Percentiles rank a stretch among this genome's conserved stretches.
These are phyloP conservation scores for Vanessa atalanta DNA, from an alignment of 1,140 invertebrate species.

Conservation along the genomic window DNA sequence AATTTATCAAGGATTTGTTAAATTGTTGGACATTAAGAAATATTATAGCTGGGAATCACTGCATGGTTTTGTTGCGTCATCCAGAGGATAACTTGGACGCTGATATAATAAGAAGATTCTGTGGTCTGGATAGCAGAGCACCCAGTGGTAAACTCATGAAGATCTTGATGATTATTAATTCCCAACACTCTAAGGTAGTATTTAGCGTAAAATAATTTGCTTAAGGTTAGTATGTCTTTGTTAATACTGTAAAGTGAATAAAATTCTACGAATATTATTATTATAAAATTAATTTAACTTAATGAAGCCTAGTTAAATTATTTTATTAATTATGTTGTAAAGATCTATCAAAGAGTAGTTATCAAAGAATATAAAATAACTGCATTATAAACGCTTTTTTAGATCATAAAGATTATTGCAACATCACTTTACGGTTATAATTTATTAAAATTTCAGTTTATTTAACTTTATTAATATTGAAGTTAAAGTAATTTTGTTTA, in stretches of 20 bases:
- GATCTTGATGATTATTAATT: conserved; percentile 5
- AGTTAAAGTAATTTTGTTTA: conserved; percentile 8
- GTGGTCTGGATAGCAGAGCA: neutral
- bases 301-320: conserved; percentile 1
- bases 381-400: neutral
- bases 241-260: neutral
- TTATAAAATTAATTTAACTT: neutral
- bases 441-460: neutral
- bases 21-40: neutral
- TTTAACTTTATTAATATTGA: neutral
- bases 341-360: neutral
- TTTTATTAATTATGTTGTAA: conserved; percentile 8
- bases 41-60: neutral
- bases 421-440: conserved; percentile 5
- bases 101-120: conserved; percentile 13
- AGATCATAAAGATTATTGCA: conserved; percentile 1
- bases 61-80: neutral
- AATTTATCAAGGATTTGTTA: neutral
- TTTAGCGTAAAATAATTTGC: neutral
- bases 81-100: neutral
- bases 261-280: neutral
- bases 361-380: neutral
- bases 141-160: neutral
- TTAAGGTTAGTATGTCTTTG: conserved; percentile 12
- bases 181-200: conserved; percentile 11